Evolutionary conservation across 2,113 vertebrate species (phyloP).

Genomic region (Brachirus orientalis): DNA sequence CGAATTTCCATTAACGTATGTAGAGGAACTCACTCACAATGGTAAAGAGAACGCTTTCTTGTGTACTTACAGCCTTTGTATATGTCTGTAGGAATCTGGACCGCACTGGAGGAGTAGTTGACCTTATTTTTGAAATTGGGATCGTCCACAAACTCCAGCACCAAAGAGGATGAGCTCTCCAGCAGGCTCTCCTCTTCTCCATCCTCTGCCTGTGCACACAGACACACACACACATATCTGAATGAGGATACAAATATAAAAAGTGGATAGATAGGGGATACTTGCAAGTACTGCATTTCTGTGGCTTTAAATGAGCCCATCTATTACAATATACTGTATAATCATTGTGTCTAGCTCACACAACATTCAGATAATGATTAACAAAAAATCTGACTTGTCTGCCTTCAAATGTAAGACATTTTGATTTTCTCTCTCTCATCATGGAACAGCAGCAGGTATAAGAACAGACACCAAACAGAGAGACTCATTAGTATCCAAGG

Average conservation of each 20-base stretch:
- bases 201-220: conserved; percentile 84
- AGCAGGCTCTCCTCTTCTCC: conserved; percentile 86
- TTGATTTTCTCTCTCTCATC: conserved; percentile 46
- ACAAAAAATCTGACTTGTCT: no score
- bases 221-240: conserved; percentile 27
- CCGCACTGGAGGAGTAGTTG: conserved; percentile 95
- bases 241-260: no score
- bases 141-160: conserved; percentile 93
- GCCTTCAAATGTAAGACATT: no score
- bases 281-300: conserved; percentile 3
- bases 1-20: no score
- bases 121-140: conserved; percentile 97
- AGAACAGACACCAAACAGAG: conserved; percentile 72
- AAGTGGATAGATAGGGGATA: no score
- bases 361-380: conserved; percentile 24
- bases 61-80: conserved; percentile 98
- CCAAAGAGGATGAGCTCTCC: conserved; percentile 85
- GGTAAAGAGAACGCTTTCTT: no score
- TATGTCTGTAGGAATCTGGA: conserved; percentile 99
- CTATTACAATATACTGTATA: neutral
- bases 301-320: conserved; percentile 14
- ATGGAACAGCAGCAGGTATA: conserved; percentile 74
- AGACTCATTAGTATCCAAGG: conserved; percentile 83
- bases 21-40: no score
- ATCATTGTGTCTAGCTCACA: conserved; percentile 9